phyloP scores from a whole-genome alignment of 2,113 vertebrate species.

The Chlorodrepanis virens region DNA sequence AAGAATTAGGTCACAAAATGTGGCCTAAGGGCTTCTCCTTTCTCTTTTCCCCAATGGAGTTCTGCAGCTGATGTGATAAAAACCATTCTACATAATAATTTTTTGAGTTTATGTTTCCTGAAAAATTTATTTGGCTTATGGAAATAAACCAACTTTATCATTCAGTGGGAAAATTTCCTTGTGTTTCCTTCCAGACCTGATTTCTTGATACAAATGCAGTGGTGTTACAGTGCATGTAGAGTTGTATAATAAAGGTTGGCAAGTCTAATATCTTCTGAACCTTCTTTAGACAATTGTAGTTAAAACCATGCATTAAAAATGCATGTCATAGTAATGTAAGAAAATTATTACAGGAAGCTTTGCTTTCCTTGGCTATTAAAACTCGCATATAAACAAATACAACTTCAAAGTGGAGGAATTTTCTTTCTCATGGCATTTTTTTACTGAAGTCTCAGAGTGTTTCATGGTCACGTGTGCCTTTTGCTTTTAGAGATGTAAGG shows the following conservation, averaged over 20 bases:
- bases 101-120: slow-evolving; percentile 30
- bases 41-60: slow-evolving; percentile 14
- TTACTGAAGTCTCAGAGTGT: neutral
- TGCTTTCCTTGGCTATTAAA: neutral
- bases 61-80: slow-evolving; percentile 7
- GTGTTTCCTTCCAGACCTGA: neutral
- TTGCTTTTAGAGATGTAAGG: neutral
- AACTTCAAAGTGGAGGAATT: neutral
- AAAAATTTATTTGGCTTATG: neutral
- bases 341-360: neutral
- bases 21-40: slow-evolving; percentile 28
- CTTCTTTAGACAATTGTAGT: neutral
- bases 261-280: neutral
- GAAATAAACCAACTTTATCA: neutral
- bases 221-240: neutral
- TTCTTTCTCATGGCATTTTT: neutral
- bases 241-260: neutral
- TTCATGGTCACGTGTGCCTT: neutral
- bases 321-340: neutral
- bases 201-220: neutral
- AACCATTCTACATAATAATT: slow-evolving; percentile 18
- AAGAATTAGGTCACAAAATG: slow-evolving; percentile 53
- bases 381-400: neutral
- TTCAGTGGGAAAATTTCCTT: neutral
- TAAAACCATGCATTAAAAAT: neutral